These are phyloP conservation scores for Uria aalge DNA, from an alignment of 2,113 vertebrate genomes.

Conservation along the genomic window DNA sequence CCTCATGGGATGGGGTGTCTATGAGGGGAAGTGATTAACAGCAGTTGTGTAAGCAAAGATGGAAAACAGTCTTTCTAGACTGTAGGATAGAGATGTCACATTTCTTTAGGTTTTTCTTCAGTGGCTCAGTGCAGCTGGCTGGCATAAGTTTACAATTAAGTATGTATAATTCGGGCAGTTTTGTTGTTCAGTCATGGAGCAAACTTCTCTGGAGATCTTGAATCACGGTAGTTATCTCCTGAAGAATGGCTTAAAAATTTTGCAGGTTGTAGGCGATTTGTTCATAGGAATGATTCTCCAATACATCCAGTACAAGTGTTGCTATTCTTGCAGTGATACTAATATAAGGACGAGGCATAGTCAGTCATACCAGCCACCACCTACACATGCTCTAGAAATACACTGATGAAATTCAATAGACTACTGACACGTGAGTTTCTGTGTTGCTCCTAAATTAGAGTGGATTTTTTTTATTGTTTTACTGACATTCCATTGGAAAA, in stretches of 20 bases:
- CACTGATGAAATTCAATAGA: background rate
- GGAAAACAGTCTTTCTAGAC: background rate
- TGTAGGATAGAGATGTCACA: background rate
- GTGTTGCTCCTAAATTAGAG: background rate
- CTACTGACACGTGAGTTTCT: background rate
- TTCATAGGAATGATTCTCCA: background rate
- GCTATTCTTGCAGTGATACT: background rate
- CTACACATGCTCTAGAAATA: constrained; percentile 17
- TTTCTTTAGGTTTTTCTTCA: background rate
- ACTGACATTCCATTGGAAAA: background rate
- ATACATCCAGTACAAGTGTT: background rate
- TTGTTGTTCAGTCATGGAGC: background rate
- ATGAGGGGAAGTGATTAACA: background rate
- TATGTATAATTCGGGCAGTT: background rate
- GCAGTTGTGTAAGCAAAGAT: background rate
- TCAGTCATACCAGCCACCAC: background rate
- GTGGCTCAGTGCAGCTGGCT: background rate
- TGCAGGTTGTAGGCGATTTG: background rate
- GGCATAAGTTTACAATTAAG: background rate
- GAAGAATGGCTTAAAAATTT: background rate
- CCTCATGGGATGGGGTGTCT: background rate
- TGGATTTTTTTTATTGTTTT: background rate
- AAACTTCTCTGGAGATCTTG: background rate
- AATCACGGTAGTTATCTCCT: background rate
- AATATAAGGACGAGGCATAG: background rate